Base-by-base conservation (phyloP, 2,113 vertebrate species). In the Onychorhynchus coronatus region DNA sequence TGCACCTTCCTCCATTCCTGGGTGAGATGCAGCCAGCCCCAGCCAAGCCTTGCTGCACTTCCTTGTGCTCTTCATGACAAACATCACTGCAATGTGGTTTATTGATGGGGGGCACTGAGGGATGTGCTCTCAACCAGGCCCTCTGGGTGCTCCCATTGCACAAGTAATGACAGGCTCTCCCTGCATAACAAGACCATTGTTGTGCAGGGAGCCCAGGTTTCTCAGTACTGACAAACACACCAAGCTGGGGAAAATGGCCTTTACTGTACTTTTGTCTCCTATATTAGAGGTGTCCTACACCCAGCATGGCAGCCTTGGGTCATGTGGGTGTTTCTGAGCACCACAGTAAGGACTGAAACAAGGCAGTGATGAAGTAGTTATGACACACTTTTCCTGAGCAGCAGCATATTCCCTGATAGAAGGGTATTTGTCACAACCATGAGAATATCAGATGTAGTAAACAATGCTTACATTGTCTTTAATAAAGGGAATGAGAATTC, bases 81-180 rank as follows among this genome's bases (percentile, higher is more conserved):
- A 31, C 39, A 49, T 6, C 1, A 0, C 65, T 6, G 4, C 1
- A 1, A 46, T 1, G 0, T 52, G 37, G 28, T 46, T 59, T 56
- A 53, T 47, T n/a, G 52, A 42, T 17, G 79, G 47, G 2, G 27
- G 47, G n/a, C 2, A 1, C 14, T n/a, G 37, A 22, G 10, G 44
- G 21, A 42, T 85, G 65, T 52, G 70, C 66, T 88, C 31, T 85
- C 75, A 82, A 55, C 12, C 65, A 77, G 80, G 75, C 53, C 59
- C 71, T 91, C 65, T 82, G 72, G 75, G 75, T 85, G 91, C 39
- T 82, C 80, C 85, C 65, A 49, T 85, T 39, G 62, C 47, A 82
- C 75, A 77, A 78, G 44, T 23, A 82, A 77, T 44, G 59, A 82
- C 77, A 91, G 44, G 49, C 49, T 91, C 35, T 85, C 31, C 9